phyloP scores from a whole-genome alignment of 2,888 invertebrate genomes.

The Nasonia oneida region DNA sequence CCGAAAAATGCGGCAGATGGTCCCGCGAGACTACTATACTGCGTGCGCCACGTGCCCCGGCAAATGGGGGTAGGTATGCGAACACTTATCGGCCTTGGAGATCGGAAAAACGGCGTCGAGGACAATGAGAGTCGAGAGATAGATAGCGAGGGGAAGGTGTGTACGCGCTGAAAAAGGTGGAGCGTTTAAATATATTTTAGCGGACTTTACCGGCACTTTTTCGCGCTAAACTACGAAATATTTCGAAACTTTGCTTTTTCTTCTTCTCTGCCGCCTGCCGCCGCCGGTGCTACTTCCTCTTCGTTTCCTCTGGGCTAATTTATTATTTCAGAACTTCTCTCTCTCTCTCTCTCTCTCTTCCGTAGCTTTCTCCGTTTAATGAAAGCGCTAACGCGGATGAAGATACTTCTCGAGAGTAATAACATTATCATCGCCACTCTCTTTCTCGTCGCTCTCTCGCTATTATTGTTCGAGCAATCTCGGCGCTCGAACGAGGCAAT shows the following conservation, averaged over 20 bases:
- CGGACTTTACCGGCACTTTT: slow-evolving; percentile 25
- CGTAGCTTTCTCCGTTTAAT: slow-evolving; percentile 22
- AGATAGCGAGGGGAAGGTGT: neutral
- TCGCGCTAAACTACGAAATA: slow-evolving; percentile 44
- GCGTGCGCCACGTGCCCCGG: neutral
- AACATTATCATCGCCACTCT: neutral
- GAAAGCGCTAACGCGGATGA: slow-evolving; percentile 10
- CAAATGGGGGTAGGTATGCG: neutral
- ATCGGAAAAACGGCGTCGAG: slow-evolving; percentile 3
- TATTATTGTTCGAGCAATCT: slow-evolving; percentile 37
- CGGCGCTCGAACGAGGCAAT: neutral
- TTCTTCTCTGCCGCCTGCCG: neutral
- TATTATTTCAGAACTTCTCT: slow-evolving; percentile 50
- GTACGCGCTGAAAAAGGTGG: slow-evolving; percentile 2
- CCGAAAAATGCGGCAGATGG: slow-evolving; percentile 36
- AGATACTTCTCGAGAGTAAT: neutral
- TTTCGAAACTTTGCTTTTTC: slow-evolving; percentile 41
- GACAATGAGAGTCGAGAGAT: slow-evolving; percentile 2
- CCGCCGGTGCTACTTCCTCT: neutral
- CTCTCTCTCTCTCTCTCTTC: neutral
- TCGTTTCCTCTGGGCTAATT: slow-evolving; percentile 7
- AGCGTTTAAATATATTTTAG: slow-evolving; percentile 44
- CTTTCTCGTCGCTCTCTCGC: neutral
- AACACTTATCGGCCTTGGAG: slow-evolving; percentile 41
- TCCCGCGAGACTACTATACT: neutral